These are phyloP conservation scores for Formica aserva DNA, from an alignment of 2,888 invertebrate species.

Conservation along the genomic window DNA sequence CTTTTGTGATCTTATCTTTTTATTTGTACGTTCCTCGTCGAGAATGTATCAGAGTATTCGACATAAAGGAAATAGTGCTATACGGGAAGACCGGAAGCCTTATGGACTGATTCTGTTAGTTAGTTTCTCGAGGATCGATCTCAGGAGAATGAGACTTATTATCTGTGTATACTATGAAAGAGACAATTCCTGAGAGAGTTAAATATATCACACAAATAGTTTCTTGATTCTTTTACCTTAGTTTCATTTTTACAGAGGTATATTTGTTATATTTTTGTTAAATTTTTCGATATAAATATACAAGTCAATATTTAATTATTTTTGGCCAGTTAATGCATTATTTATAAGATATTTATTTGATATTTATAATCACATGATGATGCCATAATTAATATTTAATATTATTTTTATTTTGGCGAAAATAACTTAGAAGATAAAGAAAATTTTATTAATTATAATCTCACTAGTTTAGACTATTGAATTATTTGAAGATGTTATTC, in stretches of 20 bases:
- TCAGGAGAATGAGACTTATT: slow-evolving; percentile 51
- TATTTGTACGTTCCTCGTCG: neutral
- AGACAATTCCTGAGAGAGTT: slow-evolving; percentile 33
- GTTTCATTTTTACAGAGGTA: neutral
- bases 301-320: neutral
- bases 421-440: neutral
- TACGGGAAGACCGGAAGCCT: slow-evolving; percentile 50
- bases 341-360: slow-evolving; percentile 8
- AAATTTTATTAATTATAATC: neutral
- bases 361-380: neutral
- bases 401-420: neutral
- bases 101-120: slow-evolving; percentile 58
- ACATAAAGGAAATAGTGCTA: slow-evolving; percentile 1
- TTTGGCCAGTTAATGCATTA: neutral
- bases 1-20: neutral
- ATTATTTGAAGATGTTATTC: neutral
- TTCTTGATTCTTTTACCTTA: slow-evolving; percentile 1
- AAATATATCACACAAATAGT: slow-evolving; percentile 1
- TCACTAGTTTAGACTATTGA: neutral
- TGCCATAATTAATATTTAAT: slow-evolving; percentile 5
- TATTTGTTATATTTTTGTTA: slow-evolving; percentile 14
- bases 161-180: slow-evolving; percentile 14
- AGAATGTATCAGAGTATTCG: neutral
- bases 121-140: slow-evolving; percentile 53
- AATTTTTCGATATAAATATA: slow-evolving; percentile 1